Evolutionary conservation across 2,888 invertebrate genomes (phyloP).

Genomic region (Tenthredo notha): DNA sequence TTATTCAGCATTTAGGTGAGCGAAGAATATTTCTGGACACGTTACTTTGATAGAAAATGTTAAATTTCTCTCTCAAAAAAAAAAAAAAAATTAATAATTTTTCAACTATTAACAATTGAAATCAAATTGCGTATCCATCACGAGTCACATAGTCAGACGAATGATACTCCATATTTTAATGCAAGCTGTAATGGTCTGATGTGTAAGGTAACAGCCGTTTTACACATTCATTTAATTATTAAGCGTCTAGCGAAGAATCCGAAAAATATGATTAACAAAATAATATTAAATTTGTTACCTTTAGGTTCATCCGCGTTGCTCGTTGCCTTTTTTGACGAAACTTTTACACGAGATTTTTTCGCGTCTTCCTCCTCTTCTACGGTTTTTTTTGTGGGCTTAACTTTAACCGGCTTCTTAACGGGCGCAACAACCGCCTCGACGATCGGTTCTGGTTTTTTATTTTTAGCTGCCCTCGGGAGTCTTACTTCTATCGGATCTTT

Average conservation of each 20-base stretch:
- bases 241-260: neutral
- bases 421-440: neutral
- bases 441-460: constrained; percentile 47
- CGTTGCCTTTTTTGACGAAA: constrained; percentile 57
- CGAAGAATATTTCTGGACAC: neutral
- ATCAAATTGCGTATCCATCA: neutral
- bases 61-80: neutral
- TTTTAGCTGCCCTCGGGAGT: constrained; percentile 60
- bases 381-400: constrained; percentile 46
- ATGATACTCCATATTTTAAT: constrained; percentile 7
- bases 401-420: constrained; percentile 56
- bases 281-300: constrained; percentile 42
- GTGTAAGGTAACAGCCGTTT: neutral
- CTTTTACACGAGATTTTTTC: constrained; percentile 22
- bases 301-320: constrained; percentile 58
- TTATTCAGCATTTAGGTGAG: neutral
- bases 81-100: constrained; percentile 3
- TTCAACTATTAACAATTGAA: neutral
- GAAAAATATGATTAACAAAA: neutral
- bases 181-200: neutral
- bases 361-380: constrained; percentile 40
- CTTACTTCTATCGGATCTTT: constrained; percentile 45
- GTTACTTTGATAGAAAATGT: neutral
- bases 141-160: neutral
- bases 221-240: neutral